Percentiles rank a stretch among this genome's conserved stretches.
These are phyloP conservation scores for Triops cancriformis DNA, from an alignment of 1,140 invertebrate genomes.

Conservation along the genomic window DNA sequence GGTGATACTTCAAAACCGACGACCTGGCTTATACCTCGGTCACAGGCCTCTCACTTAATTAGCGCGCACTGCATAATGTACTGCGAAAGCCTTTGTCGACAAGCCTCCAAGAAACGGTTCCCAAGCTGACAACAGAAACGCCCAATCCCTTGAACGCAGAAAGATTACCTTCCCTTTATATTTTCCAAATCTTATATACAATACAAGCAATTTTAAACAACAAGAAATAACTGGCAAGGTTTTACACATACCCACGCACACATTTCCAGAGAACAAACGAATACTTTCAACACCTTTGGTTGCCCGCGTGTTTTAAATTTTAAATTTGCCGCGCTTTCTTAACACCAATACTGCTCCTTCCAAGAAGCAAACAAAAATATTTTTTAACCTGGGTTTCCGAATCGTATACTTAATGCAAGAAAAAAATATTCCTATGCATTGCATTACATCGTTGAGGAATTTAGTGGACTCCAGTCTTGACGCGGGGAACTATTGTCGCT, in stretches of 20 bases:
- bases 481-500: slow-evolving; percentile 20
- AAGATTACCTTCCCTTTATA: neutral
- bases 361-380: too few species aligned
- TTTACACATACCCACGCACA: too few species aligned
- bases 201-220: neutral
- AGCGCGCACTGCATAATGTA: neutral
- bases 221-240: neutral
- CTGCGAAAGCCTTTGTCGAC: neutral
- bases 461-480: slow-evolving; percentile 20
- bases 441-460: slow-evolving; percentile 1
- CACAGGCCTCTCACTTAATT: neutral
- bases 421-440: neutral
- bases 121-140: neutral
- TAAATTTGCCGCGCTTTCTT: too few species aligned
- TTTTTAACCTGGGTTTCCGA: too few species aligned
- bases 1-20: neutral
- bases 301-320: too few species aligned
- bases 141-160: neutral
- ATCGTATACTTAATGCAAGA: too few species aligned
- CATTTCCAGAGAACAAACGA: too few species aligned
- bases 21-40: neutral
- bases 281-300: too few species aligned
- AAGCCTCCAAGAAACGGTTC: neutral
- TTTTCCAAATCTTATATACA: slow-evolving; percentile 1
- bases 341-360: too few species aligned